Evolutionary conservation across 2,797 vertebrate species (phyloP), one percentile per base, ranked within the genome.

Genomic region (Pteronotus mesoamericanus): DNA sequence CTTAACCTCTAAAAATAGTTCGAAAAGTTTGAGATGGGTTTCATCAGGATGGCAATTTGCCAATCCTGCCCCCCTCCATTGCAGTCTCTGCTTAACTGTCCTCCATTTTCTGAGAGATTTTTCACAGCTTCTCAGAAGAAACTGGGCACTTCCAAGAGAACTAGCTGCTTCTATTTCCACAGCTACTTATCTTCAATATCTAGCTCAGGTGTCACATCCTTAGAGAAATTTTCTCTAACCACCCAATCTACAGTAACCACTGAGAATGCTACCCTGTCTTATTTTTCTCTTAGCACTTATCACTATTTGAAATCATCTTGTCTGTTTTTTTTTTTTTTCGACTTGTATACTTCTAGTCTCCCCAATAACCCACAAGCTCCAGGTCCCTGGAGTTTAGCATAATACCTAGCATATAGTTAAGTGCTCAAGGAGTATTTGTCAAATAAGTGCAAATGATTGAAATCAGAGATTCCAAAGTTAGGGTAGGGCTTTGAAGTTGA

Each of bases 91-190:
- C 8, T 91, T 93, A 88, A 86, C 68, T 88, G 3, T 83, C 32
- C 39, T 93, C 42, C 74, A 94, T 87, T 97, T 96, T 94, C 42
- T 44, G 44, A 75, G 44, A 77, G 29, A 57, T 57, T 34, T 87
- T 71, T 86, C 59, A 82, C 7, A 93, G 48, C 32, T 91, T 96
- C 96, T 89, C 53, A 46, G 61, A 86, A 96, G 66, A 85, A 96
- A 95, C 39, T 86, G 68, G 42, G 37, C 46, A 96, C 16, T 93
- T 97, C 3, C 9, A 72, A 94, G n/a, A 89, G 21, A 96, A 79
- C 74, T 92, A 92, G 68, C 51, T 96, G 39, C 78, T 97, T 86
- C 57, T 91, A 75, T 95, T 89, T 94, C 57, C 64, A 91, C 91
- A 95, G 68, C 55, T 89, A 48, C 80, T 69, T 61, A 59, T 71